Conservation (phyloP, 1,140 invertebrate genomes). For the Drosophila setifemur region DNA sequence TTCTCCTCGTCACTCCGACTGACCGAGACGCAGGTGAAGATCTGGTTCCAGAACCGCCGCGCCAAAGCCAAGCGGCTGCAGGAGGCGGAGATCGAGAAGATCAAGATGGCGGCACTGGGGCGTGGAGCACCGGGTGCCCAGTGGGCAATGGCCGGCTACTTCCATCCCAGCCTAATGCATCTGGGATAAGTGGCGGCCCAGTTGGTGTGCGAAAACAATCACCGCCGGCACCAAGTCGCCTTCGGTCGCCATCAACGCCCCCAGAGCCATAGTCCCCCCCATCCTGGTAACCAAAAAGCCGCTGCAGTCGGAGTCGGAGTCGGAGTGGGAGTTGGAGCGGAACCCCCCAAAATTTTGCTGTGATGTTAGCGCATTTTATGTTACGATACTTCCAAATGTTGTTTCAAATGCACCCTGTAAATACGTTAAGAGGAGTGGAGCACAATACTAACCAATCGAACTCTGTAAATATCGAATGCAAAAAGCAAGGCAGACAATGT, state of each 20-base stretch:
- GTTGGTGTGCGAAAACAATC: slow-evolving; percentile 44
- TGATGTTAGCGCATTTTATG: slow-evolving; percentile 82
- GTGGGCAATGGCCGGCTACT: slow-evolving; percentile 82
- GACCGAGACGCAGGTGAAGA: slow-evolving; percentile 98
- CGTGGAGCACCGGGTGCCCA: slow-evolving; percentile 82
- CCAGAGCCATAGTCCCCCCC: slow-evolving; percentile 17
- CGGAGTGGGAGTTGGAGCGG: slow-evolving; percentile 15
- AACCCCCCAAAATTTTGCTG: slow-evolving; percentile 80
- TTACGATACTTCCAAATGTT: slow-evolving; percentile 75
- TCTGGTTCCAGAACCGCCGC: slow-evolving; percentile 98
- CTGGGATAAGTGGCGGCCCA: slow-evolving; percentile 79
- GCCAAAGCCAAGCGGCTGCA: slow-evolving; percentile 97
- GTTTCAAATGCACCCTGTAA: slow-evolving; percentile 74
- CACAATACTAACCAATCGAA: slow-evolving; percentile 19
- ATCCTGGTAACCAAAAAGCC: slow-evolving; percentile 65
- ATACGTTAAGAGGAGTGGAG: slow-evolving; percentile 51
- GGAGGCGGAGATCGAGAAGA: slow-evolving; percentile 96
- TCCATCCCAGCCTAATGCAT: slow-evolving; percentile 82
- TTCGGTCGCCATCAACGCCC: slow-evolving; percentile 19
- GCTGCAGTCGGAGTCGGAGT: slow-evolving; percentile 3
- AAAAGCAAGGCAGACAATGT: slow-evolving; percentile 59
- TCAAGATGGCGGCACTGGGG: slow-evolving; percentile 89
- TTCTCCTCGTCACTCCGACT: slow-evolving; percentile 96
- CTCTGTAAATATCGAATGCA: slow-evolving; percentile 57
- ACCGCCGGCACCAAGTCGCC: neutral